Evolutionary conservation across 2,888 invertebrate species (phyloP).

Genomic region (Oligia strigilis): DNA sequence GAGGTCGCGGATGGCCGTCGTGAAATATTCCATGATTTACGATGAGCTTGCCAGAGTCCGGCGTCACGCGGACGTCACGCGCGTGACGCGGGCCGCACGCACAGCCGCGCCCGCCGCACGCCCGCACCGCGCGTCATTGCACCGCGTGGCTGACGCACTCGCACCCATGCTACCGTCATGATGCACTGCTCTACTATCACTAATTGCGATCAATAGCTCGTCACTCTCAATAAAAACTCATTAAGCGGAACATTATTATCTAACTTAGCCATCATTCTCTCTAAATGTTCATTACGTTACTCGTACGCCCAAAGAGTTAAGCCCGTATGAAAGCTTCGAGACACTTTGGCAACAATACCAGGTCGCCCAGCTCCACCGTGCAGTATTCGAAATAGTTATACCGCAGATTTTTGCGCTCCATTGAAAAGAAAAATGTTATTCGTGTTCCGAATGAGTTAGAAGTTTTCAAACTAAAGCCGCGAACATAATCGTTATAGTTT

Average conservation of each 20-base stretch:
- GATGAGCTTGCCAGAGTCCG: constrained; percentile 46
- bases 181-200: constrained; percentile 53
- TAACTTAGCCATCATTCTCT: constrained; percentile 31
- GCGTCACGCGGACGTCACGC: constrained; percentile 70
- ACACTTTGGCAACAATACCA: constrained; percentile 67
- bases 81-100: constrained; percentile 75
- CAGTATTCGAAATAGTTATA: constrained; percentile 72
- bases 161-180: constrained; percentile 28
- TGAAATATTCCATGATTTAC: constrained; percentile 72
- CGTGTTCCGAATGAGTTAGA: constrained; percentile 70
- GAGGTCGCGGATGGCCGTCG: constrained; percentile 48
- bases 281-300: constrained; percentile 38
- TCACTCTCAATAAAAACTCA: constrained; percentile 40
- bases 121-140: constrained; percentile 66
- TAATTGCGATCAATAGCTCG: constrained; percentile 48
- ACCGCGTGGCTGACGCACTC: constrained; percentile 69
- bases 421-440: constrained; percentile 80
- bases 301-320: constrained; percentile 59
- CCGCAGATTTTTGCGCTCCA: constrained; percentile 74
- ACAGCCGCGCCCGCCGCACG: constrained; percentile 70
- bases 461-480: constrained; percentile 78
- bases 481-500: constrained; percentile 82
- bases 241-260: constrained; percentile 39
- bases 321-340: constrained; percentile 62
- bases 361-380: constrained; percentile 59